phyloP scores from a whole-genome alignment of 2,888 invertebrate genomes.

The Periphyllus acericola region DNA sequence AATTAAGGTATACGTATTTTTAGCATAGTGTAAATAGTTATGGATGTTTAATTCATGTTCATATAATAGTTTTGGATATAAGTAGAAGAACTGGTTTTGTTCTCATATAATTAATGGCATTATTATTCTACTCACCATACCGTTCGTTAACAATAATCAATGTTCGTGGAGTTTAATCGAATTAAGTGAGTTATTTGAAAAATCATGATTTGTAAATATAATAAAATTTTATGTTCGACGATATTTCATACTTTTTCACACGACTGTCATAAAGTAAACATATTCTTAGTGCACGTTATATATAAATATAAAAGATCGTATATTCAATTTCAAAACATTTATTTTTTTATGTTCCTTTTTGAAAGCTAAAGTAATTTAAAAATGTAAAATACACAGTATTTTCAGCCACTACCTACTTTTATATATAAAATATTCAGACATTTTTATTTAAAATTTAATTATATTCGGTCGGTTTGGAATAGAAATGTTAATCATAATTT shows the following conservation, averaged over 20 bases:
- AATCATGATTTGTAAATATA: conserved; percentile 4
- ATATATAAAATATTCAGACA: neutral
- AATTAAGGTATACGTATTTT: neutral
- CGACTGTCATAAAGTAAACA: neutral
- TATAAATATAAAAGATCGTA: neutral
- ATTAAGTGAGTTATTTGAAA: neutral
- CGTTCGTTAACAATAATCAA: conserved; percentile 19
- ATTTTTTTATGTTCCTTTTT: neutral
- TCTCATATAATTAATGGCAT: conserved; percentile 6
- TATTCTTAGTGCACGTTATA: neutral
- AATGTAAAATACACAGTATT: neutral
- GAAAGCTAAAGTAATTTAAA: conserved; percentile 23
- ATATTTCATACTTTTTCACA: conserved; percentile 11
- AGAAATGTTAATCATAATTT: neutral
- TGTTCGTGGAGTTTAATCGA: conserved; percentile 14
- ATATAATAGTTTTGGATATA: neutral
- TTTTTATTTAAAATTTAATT: neutral
- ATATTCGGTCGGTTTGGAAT: neutral
- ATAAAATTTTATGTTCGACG: conserved; percentile 1
- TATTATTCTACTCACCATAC: conserved; percentile 4
- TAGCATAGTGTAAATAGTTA: neutral
- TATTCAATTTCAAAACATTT: conserved; percentile 15
- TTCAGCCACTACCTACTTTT: neutral
- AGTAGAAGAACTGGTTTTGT: conserved; percentile 33
- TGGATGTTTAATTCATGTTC: conserved; percentile 26